Evolutionary conservation across 2,888 invertebrate genomes (phyloP), one percentile per base, ranked within the genome.

Genomic region (Acholoe squamosa): DNA sequence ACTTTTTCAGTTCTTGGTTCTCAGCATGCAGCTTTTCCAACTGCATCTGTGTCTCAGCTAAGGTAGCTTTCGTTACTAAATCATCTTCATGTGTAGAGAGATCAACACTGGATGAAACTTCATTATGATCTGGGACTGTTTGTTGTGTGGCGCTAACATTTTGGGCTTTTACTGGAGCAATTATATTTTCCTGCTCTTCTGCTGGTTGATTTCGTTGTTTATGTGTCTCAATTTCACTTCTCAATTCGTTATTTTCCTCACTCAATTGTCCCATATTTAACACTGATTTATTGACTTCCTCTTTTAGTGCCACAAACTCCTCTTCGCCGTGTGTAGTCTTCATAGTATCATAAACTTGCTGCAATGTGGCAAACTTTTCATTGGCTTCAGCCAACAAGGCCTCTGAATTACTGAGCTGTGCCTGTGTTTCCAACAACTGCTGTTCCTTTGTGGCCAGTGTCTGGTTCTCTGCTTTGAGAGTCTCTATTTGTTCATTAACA

Each of bases 401-500:
- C 12, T 25, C 22, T 33, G 33, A 77, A 1, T 77, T n/a, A 31
- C 33, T 14, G 33, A 77, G 22, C 16, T 10, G 14, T 22, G 19
- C 43, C 43, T 80, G 80, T 5, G 7, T 80, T 43, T 80, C 80
- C 0, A 52, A 7, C 51, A 1, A 33, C 19, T 7, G 16, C 34
- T 43, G 51, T 89, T 12, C 56, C 61, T 51, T 25, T 67, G 34
- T 28, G 67, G 34, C 77, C 5, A 76, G 89, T 12, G 33, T 28
- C 52, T 89, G 25, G 67, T 51, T 71, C 52, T 89, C 76, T 43
- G 33, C 77, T 25, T 67, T 71, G 43, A 89, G 28, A 16, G n/a
- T 76, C 5, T 14, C 28, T 14, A 76, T 89, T 28, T 89, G 71
- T 43, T 89, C 76, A 76, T 89, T 89, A n/a, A 84, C 51, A 19